phyloP scores from a whole-genome alignment of 2,797 vertebrate species.

The Antennarius maculatus region DNA sequence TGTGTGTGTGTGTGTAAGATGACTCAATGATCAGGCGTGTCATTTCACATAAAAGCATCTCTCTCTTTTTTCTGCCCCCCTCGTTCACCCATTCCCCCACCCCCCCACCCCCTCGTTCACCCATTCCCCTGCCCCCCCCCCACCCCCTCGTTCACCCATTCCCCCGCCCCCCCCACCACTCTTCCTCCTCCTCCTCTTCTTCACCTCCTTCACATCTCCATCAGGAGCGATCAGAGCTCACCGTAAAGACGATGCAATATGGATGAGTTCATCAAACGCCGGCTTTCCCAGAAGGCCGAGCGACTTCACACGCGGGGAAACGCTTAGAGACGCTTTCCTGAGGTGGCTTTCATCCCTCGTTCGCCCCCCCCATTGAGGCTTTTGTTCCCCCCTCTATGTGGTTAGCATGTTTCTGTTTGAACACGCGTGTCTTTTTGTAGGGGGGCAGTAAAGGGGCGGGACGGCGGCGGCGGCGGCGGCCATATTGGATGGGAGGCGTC shows the following conservation, averaged over 20 bases:
- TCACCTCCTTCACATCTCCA: constrained; percentile 41
- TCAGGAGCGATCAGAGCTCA: constrained; percentile 63
- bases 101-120: constrained; percentile 4
- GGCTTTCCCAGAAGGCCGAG: constrained; percentile 57
- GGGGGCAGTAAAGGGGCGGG: constrained; percentile 8
- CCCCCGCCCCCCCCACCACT: background rate
- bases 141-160: background rate
- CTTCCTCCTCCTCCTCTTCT: constrained; percentile 8
- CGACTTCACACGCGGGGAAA: constrained; percentile 62
- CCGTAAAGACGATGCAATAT: constrained; percentile 73
- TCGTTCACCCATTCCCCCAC: background rate
- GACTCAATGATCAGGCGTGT: constrained; percentile 49
- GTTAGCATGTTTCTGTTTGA: constrained; percentile 42
- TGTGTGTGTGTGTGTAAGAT: constrained; percentile 25
- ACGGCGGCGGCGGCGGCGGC: background rate
- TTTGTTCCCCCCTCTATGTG: constrained; percentile 36
- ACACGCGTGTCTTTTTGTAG: constrained; percentile 17
- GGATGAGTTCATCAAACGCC: constrained; percentile 70
- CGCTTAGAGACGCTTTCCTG: constrained; percentile 56
- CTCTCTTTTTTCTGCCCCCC: constrained; percentile 15
- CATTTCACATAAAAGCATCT: constrained; percentile 54
- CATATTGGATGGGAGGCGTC: background rate
- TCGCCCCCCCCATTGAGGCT: background rate
- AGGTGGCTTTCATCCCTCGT: constrained; percentile 43
- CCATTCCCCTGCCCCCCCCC: background rate